A percentile compares a stretch with the other conserved stretches of the same genome.
Evolutionary conservation across 2,113 vertebrate species (phyloP).

Genomic region (Martes martes): DNA sequence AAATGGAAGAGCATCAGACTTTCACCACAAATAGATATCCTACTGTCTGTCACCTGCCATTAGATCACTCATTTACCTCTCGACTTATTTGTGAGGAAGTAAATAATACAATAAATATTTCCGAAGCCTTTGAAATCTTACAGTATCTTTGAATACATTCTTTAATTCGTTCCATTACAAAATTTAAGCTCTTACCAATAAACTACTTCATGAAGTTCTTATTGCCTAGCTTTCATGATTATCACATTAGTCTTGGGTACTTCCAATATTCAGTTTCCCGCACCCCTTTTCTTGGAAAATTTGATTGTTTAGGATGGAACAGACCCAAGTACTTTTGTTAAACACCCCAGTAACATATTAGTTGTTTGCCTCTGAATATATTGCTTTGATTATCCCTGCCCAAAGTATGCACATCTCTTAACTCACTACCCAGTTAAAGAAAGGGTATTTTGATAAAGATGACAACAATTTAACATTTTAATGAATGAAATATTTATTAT

Average conservation of each 20-base stretch:
- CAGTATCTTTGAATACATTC: not conserved
- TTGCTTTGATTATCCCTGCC: not conserved
- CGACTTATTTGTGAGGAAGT: not conserved
- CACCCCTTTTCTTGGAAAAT: not conserved
- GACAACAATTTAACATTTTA: not conserved
- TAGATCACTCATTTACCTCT: not conserved
- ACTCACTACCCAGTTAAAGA: not conserved
- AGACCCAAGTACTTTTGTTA: not conserved
- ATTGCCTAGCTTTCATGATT: not conserved
- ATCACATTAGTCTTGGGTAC: not conserved
- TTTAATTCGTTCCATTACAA: not conserved
- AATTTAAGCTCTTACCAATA: not conserved
- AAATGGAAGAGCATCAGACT: not conserved
- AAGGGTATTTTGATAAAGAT: not conserved
- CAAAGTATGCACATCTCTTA: not conserved
- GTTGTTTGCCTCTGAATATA: not conserved
- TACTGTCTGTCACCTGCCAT: not conserved
- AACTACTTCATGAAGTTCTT: not conserved
- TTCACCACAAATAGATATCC: not conserved
- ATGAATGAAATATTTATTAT: not conserved
- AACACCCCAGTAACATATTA: not conserved
- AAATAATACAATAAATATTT: not conserved
- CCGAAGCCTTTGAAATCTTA: not conserved
- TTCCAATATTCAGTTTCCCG: not conserved
- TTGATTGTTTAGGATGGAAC: not conserved